These are phyloP conservation scores for Nipponia nippon DNA, from an alignment of 2,113 vertebrate genomes.

Conservation along the genomic window DNA sequence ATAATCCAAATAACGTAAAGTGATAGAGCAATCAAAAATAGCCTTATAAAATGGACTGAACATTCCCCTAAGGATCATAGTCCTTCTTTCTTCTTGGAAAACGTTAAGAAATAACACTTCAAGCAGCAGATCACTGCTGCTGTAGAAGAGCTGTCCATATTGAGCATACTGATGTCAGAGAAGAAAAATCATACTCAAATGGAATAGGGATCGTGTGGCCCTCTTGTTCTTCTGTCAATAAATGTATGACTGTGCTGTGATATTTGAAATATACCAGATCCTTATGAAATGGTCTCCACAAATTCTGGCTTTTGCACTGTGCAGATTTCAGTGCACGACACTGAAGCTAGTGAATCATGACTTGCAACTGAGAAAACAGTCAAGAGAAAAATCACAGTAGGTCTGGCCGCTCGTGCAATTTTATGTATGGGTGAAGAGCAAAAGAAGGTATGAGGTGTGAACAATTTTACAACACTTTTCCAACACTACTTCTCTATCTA, in stretches of 20 bases:
- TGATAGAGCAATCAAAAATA: not conserved
- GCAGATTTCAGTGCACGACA: not conserved
- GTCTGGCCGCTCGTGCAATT: not conserved
- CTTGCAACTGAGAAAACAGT: not conserved
- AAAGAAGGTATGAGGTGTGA: not conserved
- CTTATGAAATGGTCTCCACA: not conserved
- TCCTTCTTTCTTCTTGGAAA: not conserved
- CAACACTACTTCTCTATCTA: not conserved
- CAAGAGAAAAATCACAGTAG: not conserved
- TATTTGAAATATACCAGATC: not conserved
- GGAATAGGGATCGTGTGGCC: not conserved
- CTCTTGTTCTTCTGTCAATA: not conserved
- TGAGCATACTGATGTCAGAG: not conserved
- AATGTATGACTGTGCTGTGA: not conserved
- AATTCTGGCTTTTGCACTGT: not conserved
- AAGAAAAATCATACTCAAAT: not conserved
- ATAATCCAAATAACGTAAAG: not conserved
- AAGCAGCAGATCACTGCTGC: not conserved
- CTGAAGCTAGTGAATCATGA: not conserved
- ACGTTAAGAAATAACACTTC: not conserved
- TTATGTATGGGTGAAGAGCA: not conserved
- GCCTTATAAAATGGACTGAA: not conserved
- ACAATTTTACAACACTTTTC: not conserved
- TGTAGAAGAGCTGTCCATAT: not conserved
- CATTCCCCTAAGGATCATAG: not conserved